Conservation (phyloP, 2,113 vertebrate species). For the Plestiodon gilberti region DNA sequence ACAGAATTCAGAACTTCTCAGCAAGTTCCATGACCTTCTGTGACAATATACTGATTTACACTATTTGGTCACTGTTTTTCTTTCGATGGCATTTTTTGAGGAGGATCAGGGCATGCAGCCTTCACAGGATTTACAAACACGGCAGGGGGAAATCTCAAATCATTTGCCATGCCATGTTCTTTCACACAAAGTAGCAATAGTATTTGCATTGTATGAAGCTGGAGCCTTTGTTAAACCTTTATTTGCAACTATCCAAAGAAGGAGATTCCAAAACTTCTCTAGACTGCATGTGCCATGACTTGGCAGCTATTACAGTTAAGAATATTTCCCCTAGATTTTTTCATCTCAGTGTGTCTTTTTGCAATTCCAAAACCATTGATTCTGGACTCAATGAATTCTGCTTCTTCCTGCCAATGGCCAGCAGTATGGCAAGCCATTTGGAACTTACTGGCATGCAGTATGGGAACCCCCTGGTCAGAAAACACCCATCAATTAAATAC, state of each 20-base stretch:
- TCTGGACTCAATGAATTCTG: neutral
- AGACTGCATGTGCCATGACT: neutral
- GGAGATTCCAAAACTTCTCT: neutral
- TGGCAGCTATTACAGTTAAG: neutral
- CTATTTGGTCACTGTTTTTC: fast-evolving
- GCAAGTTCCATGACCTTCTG: neutral
- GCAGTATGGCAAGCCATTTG: neutral
- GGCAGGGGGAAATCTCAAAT: no score
- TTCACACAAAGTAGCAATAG: no score
- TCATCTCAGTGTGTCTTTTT: neutral
- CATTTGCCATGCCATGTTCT: neutral
- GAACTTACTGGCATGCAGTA: neutral
- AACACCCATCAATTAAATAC: neutral
- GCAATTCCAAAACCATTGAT: neutral
- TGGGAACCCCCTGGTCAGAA: neutral
- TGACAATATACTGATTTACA: fast-evolving
- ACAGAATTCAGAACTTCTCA: neutral
- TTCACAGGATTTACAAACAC: neutral
- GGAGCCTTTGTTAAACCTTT: neutral
- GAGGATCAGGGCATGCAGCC: neutral
- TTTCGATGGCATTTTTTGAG: neutral
- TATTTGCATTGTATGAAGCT: neutral
- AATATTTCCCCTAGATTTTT: neutral
- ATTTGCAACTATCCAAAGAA: neutral
- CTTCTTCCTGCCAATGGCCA: neutral